phyloP scores from a whole-genome alignment of 2,113 vertebrate species.

The Amblyornis subalaris region DNA sequence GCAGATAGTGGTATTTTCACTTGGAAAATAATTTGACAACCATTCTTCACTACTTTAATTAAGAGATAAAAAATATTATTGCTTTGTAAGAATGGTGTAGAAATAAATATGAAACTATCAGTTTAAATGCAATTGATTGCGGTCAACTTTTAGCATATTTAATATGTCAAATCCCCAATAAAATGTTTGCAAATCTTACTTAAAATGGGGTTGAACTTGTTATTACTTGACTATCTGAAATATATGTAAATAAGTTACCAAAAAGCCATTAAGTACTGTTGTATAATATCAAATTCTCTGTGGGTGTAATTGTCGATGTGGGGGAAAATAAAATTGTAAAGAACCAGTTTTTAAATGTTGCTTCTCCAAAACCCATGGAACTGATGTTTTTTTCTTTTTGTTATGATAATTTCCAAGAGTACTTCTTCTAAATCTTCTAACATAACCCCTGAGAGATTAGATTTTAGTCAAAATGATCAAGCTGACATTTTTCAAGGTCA shows the following conservation, averaged over 20 bases:
- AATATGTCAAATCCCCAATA: background rate
- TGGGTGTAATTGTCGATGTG: constrained; percentile 53
- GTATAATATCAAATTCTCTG: constrained; percentile 57
- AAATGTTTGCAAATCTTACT: constrained; percentile 31
- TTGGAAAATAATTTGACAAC: background rate
- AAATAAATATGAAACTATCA: background rate
- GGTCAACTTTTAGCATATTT: background rate
- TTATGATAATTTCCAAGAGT: constrained; percentile 56
- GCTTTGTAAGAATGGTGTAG: background rate
- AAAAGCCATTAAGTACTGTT: constrained; percentile 53
- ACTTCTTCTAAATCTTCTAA: constrained; percentile 46
- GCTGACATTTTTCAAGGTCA: constrained; percentile 69
- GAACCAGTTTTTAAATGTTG: constrained; percentile 26
- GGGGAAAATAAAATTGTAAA: constrained; percentile 27
- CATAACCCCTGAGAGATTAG: constrained; percentile 54
- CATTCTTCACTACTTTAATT: background rate
- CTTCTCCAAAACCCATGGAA: constrained; percentile 40
- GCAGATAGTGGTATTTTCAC: background rate
- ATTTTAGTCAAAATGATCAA: constrained; percentile 67
- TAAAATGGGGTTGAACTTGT: constrained; percentile 46
- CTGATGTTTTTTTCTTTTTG: constrained; percentile 48
- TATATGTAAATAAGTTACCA: constrained; percentile 52
- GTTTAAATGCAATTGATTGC: constrained; percentile 5
- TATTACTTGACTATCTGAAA: constrained; percentile 45
- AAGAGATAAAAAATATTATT: background rate